A percentile compares a stretch with the other conserved stretches of the same genome.
Evolutionary conservation across 1,140 invertebrate species (phyloP).

Genomic region (Homarus americanus): DNA sequence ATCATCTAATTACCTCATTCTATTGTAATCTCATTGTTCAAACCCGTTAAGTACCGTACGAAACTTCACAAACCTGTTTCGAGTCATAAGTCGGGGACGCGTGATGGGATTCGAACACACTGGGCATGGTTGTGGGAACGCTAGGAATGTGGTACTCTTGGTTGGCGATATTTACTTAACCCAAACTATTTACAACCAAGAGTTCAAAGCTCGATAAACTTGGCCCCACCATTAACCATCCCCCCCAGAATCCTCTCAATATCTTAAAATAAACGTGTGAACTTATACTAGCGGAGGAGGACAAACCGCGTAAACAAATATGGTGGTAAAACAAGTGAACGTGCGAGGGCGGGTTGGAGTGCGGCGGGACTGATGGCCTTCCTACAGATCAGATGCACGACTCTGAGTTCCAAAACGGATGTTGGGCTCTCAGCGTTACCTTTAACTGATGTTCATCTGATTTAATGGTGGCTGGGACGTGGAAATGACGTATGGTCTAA

Average conservation of each 20-base stretch:
- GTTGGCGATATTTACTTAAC: slow-evolving; percentile 31
- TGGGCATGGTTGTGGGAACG: slow-evolving; percentile 53
- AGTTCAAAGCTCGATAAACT: slow-evolving; percentile 3
- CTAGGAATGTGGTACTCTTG: slow-evolving; percentile 35
- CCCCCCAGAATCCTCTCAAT: background rate
- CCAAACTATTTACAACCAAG: background rate
- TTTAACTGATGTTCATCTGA: background rate
- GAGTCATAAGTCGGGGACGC: background rate
- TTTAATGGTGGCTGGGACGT: background rate
- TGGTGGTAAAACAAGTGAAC: background rate
- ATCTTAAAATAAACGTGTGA: background rate
- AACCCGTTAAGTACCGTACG: no score
- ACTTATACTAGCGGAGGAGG: no score
- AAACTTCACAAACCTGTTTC: no score
- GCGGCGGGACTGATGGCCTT: background rate
- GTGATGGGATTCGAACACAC: slow-evolving; percentile 4
- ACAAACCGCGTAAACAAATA: background rate
- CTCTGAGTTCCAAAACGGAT: background rate
- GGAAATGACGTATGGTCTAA: background rate
- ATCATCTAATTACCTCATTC: no score
- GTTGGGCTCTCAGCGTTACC: background rate
- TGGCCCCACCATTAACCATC: background rate
- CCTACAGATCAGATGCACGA: slow-evolving; percentile 28
- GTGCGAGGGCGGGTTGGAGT: background rate
- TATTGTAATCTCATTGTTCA: no score